Conservation (phyloP, 2,888 invertebrate species). For the Lottia gigantea region DNA sequence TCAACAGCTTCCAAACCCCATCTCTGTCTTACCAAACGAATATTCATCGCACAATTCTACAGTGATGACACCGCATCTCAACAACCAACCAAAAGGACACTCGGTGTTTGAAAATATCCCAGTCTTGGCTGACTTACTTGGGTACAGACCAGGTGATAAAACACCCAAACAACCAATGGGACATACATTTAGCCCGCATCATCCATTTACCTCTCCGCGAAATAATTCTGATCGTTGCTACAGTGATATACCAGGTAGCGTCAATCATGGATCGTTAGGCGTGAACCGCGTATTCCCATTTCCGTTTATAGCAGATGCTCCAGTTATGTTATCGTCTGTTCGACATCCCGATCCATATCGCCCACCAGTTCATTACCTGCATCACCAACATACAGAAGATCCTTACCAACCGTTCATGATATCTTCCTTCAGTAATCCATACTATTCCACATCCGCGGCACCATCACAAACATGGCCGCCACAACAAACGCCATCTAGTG, state of each 20-base stretch:
- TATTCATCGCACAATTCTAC: background rate
- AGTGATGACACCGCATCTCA: background rate
- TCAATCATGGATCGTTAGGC: conserved; percentile 21
- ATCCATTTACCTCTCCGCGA: background rate
- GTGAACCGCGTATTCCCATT: conserved; percentile 49
- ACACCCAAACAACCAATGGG: background rate
- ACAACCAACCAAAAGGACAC: background rate
- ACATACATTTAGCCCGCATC: background rate
- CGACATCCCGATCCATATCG: conserved; percentile 42
- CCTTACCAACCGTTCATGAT: conserved; percentile 50
- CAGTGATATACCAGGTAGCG: background rate
- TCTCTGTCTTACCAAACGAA: conserved; percentile 18
- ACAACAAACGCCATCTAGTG: background rate
- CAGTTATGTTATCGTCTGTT: conserved; percentile 47
- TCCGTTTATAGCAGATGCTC: conserved; percentile 53
- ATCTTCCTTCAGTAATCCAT: conserved; percentile 52
- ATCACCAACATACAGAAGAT: conserved; percentile 37
- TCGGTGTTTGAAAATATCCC: conserved; percentile 29
- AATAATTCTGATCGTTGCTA: background rate
- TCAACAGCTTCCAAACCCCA: conserved; percentile 14
- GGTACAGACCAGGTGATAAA: conserved; percentile 14
- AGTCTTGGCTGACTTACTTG: conserved; percentile 32
- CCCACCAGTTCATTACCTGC: conserved; percentile 41
- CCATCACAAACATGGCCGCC: conserved; percentile 16
- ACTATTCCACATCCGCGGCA: conserved; percentile 37